phyloP scores from a whole-genome alignment of 2,888 invertebrate genomes.

The Lysandra bellargus region DNA sequence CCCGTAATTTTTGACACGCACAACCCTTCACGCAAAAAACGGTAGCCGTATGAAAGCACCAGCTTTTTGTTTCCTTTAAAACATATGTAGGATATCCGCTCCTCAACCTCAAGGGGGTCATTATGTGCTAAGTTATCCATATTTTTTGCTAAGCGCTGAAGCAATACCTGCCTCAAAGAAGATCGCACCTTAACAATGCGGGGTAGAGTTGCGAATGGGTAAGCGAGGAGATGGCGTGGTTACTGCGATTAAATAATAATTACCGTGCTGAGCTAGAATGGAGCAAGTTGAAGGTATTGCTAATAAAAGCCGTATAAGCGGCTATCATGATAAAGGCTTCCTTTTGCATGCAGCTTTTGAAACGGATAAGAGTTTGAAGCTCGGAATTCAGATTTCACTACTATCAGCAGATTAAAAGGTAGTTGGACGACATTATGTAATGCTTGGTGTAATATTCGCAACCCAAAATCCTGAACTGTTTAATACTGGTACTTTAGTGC shows the following conservation, averaged over 20 bases:
- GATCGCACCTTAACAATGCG: background rate
- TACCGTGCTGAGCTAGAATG: constrained; percentile 25
- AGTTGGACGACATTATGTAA: background rate
- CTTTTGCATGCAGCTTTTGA: constrained; percentile 16
- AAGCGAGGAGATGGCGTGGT: background rate
- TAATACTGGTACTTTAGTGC: background rate
- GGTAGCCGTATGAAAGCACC: constrained; percentile 57
- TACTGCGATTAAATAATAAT: constrained; percentile 23
- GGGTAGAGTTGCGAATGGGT: background rate
- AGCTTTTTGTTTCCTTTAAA: constrained; percentile 60
- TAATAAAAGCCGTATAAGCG: constrained; percentile 27
- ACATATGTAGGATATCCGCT: constrained; percentile 75
- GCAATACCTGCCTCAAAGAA: background rate
- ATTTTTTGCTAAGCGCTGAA: constrained; percentile 49
- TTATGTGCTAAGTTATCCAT: constrained; percentile 59
- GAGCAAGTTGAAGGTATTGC: constrained; percentile 25
- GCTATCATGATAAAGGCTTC: constrained; percentile 26
- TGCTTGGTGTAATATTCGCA: background rate
- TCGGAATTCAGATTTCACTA: background rate
- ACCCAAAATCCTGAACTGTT: background rate
- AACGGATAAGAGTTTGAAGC: background rate
- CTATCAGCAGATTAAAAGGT: background rate
- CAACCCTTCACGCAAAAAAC: constrained; percentile 57
- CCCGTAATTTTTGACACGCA: constrained; percentile 73
- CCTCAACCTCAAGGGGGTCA: constrained; percentile 60